Percentiles rank a stretch among this genome's conserved stretches.
Evolutionary conservation across 2,113 vertebrate genomes (phyloP).

Genomic region (Otis tarda): DNA sequence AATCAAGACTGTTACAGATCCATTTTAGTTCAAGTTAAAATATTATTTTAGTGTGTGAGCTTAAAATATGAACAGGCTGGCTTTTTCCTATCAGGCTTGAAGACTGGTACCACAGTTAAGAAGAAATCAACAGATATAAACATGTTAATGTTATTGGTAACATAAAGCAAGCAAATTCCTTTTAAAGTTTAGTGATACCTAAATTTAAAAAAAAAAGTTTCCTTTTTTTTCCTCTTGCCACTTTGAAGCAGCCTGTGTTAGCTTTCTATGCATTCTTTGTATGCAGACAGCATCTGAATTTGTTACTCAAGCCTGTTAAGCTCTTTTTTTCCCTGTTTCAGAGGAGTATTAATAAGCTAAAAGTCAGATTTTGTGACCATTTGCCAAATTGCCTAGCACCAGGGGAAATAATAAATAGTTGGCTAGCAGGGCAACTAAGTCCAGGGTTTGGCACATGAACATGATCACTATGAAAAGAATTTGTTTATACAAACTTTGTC

Average conservation of each 20-base stretch:
- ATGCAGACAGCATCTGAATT: neutral
- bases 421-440: neutral
- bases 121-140: constrained; percentile 14
- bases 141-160: neutral
- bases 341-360: neutral
- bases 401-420: neutral
- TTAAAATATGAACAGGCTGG: neutral
- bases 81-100: neutral
- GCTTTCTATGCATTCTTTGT: neutral
- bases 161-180: neutral
- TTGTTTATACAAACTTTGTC: neutral
- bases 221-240: neutral
- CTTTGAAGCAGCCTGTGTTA: neutral
- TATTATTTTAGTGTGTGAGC: neutral
- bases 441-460: neutral
- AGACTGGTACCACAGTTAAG: neutral
- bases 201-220: neutral
- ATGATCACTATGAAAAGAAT: neutral
- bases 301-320: neutral
- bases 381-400: neutral
- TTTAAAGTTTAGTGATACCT: neutral
- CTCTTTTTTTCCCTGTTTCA: neutral
- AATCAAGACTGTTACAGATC: neutral
- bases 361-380: neutral
- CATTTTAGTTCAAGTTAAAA: neutral